Evolutionary conservation across 2,888 invertebrate species (phyloP), one percentile per base, ranked within the genome.

Genomic region (Pachycephus smyrnensis): DNA sequence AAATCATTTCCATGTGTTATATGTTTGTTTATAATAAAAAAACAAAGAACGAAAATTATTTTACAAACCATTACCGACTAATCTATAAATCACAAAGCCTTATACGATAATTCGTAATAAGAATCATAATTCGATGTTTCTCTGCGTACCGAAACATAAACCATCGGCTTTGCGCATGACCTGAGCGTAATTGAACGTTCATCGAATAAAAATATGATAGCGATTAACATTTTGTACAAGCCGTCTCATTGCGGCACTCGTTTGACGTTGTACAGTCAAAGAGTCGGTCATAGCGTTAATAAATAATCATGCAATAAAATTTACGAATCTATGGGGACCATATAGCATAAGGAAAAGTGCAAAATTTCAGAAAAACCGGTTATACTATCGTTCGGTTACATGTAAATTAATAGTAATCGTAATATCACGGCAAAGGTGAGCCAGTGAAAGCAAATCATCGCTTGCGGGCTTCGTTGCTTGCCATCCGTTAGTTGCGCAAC

Each of bases 371-470:
- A 68, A 30, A 69, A 40, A 71, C 37, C 23, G n/a, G 15, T 35
- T 35, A 69, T 23, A 75, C 40, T 40, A 32, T 32, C n/a, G 73
- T 77, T 69, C 75, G 75, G n/a, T 35, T 55, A 55, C 55, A 71
- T 32, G 75, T 37, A 73, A 78, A 78, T 82, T 88, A 89, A 88
- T 88, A 84, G 85, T 89, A 88, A 88, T 88, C 88, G 88, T 89
- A 89, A 89, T 88, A 89, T 87, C 87, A 84, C 85, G 87, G 81
- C 85, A 90, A 89, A 90, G 89, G 90, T 90, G 90, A 90, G 87
- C 86, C 86, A 88, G 90, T 90, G 90, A 90, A 90, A 90, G 90
- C 88, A 88, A 88, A 88, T 88, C 88, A 88, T 89, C 82, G 81
- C 77, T 78, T 32, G 71, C 32, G 6, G 15, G 9, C 55, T 55